Percentiles rank a stretch among this genome's conserved stretches.
These are phyloP conservation scores for Geophilus truncorum DNA, from an alignment of 2,888 invertebrate genomes.

Conservation along the genomic window DNA sequence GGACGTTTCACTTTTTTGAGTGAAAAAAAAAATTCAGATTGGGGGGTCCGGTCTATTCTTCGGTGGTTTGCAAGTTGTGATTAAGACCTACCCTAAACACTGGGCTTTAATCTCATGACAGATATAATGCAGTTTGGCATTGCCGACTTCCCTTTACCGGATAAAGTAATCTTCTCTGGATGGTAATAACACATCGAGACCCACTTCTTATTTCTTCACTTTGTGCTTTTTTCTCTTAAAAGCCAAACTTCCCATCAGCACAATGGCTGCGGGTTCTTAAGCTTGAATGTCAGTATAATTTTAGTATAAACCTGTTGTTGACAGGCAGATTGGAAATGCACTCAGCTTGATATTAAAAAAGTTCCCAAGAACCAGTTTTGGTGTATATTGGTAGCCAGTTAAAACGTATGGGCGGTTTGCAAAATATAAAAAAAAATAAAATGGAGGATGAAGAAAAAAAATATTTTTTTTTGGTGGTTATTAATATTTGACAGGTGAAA, in stretches of 20 bases:
- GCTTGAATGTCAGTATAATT: conserved; percentile 20
- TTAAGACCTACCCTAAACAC: not conserved
- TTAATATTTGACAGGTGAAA: conserved; percentile 14
- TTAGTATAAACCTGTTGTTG: conserved; percentile 25
- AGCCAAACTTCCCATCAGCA: not conserved
- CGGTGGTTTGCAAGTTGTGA: conserved; percentile 5
- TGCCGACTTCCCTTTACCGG: not conserved
- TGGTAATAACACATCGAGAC: conserved; percentile 12
- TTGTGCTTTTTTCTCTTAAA: not conserved
- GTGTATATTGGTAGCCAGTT: not conserved
- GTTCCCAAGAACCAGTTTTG: conserved; percentile 1
- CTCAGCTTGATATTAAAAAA: conserved; percentile 24
- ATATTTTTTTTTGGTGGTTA: not conserved
- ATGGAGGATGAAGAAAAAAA: not conserved
- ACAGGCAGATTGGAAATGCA: conserved; percentile 27
- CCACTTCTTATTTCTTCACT: not conserved
- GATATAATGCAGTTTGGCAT: not conserved
- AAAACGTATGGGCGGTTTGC: not conserved
- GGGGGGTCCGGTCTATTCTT: not conserved
- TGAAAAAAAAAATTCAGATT: not conserved
- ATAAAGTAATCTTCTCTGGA: conserved; percentile 7
- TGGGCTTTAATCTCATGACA: not conserved
- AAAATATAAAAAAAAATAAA: not conserved
- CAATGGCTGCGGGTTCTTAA: not conserved
- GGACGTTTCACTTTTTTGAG: not conserved